Base-by-base conservation (phyloP, 2,113 vertebrate species). In the Raphicerus campestris region DNA sequence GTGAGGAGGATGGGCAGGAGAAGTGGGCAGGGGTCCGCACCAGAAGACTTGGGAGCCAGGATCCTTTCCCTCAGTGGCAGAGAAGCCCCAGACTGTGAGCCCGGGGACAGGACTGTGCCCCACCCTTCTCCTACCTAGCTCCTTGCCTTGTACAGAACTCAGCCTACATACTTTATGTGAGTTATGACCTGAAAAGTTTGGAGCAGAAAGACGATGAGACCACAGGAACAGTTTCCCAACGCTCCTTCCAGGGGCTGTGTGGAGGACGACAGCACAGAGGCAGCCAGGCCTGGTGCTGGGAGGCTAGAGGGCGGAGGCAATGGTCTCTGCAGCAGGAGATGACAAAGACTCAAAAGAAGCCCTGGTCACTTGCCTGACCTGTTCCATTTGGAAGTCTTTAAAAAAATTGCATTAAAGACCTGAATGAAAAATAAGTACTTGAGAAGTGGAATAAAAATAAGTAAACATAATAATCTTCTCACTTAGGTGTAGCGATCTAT, bases 351-450 rank as follows among this genome's bases (percentile, higher is more conserved):
- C 49, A 49, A 87, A 63, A 83, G 96, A 70, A 6, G 56, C 80
- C 89, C 84, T 47, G 19, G 60, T 55, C 77, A 90, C 84, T 70
- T 86, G 32, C 35, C 81, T 88, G 85, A 85, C 35, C 75, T 82
- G 15, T 19, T 94, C 87, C 35, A 86, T 55, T 96, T 32, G 42
- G 70, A 92, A 66, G 49, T 32, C 75, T 95, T 10, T 5, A 11
- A 39, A 66, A 70, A 70, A 66, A 3, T 51, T 89, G 11, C 45
- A 20, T 92, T 96, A 73, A 92, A 96, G 82, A 81, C 53, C 56
- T 80, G 80, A 6, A 78, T 9, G n/a, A 51, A 97, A 97, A 97
- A 92, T 70, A 97, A 94, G 85, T 85, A 66, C 84, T 96, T 78
- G 17, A 85, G 70, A 96, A 80, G 45, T 77, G 7, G 58, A 91